phyloP scores from a whole-genome alignment of 2,113 vertebrate genomes.

The Myiagra hebetior region DNA sequence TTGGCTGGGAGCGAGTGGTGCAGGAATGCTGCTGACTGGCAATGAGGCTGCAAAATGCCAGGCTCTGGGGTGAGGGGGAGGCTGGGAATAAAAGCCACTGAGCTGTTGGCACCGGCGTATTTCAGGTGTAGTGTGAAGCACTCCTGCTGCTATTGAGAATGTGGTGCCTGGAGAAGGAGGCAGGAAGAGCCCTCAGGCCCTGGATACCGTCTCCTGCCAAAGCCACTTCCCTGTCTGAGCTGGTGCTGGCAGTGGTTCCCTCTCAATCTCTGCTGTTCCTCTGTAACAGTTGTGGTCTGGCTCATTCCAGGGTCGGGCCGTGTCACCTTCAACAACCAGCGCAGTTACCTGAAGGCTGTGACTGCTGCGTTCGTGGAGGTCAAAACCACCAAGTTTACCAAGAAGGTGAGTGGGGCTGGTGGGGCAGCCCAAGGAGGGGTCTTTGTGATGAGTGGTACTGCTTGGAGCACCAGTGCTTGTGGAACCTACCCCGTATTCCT shows the following conservation, averaged over 20 bases:
- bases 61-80: background rate
- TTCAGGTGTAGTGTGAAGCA: background rate
- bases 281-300: background rate
- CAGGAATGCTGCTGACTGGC: background rate
- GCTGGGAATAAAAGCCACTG: background rate
- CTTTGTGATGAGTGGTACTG: rapidly evolving
- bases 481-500: rapidly evolving
- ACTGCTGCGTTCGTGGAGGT: conserved; percentile 96
- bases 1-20: background rate
- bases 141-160: background rate
- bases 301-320: conserved; percentile 87
- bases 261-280: rapidly evolving
- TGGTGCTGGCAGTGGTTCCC: background rate
- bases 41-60: background rate
- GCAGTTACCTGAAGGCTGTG: conserved; percentile 96
- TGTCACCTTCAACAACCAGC: conserved; percentile 98
- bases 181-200: background rate
- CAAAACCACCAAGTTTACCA: conserved; percentile 98
- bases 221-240: background rate
- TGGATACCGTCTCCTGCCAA: background rate
- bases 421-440: no score
- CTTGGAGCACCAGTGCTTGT: rapidly evolving
- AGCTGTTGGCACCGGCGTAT: rapidly evolving
- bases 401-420: conserved; percentile 80
- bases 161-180: background rate